Conservation (phyloP, 2,888 invertebrate genomes). For the Tenthredo distinguenda region DNA sequence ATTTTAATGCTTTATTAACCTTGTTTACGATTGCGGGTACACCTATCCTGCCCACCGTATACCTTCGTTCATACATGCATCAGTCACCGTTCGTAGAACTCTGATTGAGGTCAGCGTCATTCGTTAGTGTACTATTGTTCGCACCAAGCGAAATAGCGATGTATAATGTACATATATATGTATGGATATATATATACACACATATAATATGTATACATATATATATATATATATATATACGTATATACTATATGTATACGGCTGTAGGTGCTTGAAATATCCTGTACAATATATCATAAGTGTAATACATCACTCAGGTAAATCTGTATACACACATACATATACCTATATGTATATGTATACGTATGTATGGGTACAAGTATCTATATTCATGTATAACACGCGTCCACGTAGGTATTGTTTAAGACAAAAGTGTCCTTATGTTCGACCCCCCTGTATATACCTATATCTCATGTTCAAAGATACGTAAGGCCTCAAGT, state of each 20-base stretch:
- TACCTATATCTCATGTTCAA: not conserved
- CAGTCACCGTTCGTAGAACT: conserved; percentile 18
- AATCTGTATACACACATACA: not conserved
- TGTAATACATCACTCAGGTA: not conserved
- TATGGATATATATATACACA: no score
- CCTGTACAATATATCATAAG: not conserved
- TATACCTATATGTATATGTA: no score
- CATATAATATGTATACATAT: no score
- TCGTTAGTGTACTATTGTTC: conserved; percentile 19
- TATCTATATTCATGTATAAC: not conserved
- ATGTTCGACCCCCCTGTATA: not conserved
- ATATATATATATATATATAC: no score
- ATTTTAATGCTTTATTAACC: not conserved
- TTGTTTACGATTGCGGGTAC: not conserved
- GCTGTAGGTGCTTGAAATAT: not conserved
- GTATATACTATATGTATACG: not conserved
- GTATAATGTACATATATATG: no score
- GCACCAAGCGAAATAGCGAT: not conserved
- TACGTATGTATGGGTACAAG: not conserved
- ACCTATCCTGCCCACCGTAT: not conserved
- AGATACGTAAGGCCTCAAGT: not conserved
- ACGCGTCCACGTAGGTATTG: conserved; percentile 1
- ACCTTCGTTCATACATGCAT: not conserved
- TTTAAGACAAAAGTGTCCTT: conserved; percentile 1
- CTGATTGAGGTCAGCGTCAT: conserved; percentile 37